phyloP scores from a whole-genome alignment of 2,113 vertebrate genomes.

The Osmerus mordax region DNA sequence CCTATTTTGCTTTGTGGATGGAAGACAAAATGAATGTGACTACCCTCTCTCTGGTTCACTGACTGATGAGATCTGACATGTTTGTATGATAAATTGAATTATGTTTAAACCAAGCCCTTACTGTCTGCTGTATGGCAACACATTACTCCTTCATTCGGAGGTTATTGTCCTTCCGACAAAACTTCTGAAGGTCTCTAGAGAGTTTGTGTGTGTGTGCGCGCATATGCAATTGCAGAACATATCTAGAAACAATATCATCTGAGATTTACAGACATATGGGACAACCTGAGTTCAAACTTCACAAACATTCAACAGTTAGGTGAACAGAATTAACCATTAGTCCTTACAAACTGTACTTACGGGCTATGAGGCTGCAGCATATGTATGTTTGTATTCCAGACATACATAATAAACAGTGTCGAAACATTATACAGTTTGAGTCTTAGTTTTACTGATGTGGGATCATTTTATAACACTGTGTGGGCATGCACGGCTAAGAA shows the following conservation, averaged over 20 bases:
- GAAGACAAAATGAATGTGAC: conserved; percentile 38
- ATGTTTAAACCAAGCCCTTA: conserved; percentile 43
- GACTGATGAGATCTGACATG: conserved; percentile 51
- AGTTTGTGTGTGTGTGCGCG: background rate
- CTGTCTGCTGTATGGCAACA: conserved; percentile 45
- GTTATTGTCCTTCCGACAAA: conserved; percentile 30
- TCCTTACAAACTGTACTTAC: background rate
- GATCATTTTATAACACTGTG: too few relatives aligned
- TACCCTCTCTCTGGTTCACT: conserved; percentile 23
- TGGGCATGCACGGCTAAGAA: too few relatives aligned
- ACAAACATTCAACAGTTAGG: too few relatives aligned
- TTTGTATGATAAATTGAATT: conserved; percentile 63
- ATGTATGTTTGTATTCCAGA: too few relatives aligned
- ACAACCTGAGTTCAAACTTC: background rate
- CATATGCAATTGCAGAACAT: background rate
- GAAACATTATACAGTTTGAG: too few relatives aligned
- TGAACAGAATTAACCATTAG: background rate
- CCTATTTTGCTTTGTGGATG: conserved; percentile 19
- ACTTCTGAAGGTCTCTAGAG: background rate
- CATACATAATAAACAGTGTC: too few relatives aligned
- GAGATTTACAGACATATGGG: background rate
- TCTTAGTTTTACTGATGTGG: too few relatives aligned
- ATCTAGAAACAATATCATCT: too few relatives aligned
- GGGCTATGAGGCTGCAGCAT: too few relatives aligned
- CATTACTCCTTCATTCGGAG: conserved; percentile 43